phyloP scores from a whole-genome alignment of 2,797 vertebrate species.

The Notolepis coatsorum region DNA sequence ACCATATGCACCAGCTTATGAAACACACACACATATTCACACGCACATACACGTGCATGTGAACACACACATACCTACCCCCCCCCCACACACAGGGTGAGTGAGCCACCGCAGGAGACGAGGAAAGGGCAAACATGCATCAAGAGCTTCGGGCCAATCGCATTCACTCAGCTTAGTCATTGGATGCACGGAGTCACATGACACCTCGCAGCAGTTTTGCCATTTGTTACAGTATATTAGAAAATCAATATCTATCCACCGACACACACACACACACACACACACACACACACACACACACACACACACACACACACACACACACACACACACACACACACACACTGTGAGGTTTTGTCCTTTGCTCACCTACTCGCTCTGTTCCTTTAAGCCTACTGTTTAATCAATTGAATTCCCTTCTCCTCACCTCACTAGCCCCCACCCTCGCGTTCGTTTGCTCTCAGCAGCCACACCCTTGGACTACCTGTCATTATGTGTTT shows the following conservation, averaged over 20 bases:
- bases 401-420: no score
- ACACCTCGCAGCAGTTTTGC: conserved; percentile 54
- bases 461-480: no score
- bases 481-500: no score
- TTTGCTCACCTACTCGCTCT: conserved; percentile 18
- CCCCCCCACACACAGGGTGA: neutral
- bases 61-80: neutral
- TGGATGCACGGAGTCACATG: conserved; percentile 55
- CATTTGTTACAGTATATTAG: conserved; percentile 32
- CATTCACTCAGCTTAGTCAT: conserved; percentile 24
- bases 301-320: neutral
- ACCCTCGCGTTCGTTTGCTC: no score
- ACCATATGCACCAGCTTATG: conserved; percentile 24
- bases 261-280: conserved; percentile 9
- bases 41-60: neutral
- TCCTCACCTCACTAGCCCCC: no score
- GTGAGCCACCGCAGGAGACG: conserved; percentile 51
- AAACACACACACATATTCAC: conserved; percentile 14
- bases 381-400: no score
- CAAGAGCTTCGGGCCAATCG: conserved; percentile 46
- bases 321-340: neutral
- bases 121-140: conserved; percentile 57
- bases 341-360: conserved; percentile 15
- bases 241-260: conserved; percentile 45
- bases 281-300: conserved; percentile 10